Evolutionary conservation across 2,888 invertebrate genomes (phyloP).

Genomic region (Exephanes ischioxanthus): DNA sequence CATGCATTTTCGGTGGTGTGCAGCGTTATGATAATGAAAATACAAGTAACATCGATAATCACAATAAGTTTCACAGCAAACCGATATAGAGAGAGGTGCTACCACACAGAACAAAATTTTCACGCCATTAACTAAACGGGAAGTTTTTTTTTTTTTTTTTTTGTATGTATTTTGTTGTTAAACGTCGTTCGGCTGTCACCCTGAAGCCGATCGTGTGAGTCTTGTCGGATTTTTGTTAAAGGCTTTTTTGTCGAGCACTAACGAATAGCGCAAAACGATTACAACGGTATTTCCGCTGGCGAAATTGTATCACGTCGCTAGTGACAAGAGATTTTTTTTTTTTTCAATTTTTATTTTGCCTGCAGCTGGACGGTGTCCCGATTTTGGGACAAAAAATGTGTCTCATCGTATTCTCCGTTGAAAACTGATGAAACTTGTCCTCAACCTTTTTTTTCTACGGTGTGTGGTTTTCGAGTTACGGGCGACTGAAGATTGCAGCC

Average conservation of each 20-base stretch:
- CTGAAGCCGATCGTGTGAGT: slow-evolving; percentile 49
- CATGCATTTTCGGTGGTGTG: slow-evolving; percentile 78
- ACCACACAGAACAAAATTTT: slow-evolving; percentile 77
- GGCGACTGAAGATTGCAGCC: neutral
- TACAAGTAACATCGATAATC: slow-evolving; percentile 64
- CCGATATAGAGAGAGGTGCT: slow-evolving; percentile 77
- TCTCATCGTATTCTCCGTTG: neutral
- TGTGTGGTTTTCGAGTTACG: neutral
- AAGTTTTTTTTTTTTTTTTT: neutral
- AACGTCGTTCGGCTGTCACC: slow-evolving; percentile 66
- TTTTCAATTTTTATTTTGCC: neutral
- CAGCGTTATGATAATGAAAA: slow-evolving; percentile 73
- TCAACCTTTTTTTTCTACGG: neutral
- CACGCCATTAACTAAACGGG: slow-evolving; percentile 44
- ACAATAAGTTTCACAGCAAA: slow-evolving; percentile 78
- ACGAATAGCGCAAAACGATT: neutral
- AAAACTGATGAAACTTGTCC: neutral
- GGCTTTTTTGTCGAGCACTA: neutral
- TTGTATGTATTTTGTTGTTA: slow-evolving; percentile 15
- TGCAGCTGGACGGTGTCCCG: neutral
- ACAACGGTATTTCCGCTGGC: neutral
- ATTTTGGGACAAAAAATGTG: neutral
- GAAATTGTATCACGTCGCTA: slow-evolving; percentile 15
- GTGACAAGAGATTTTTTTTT: neutral
- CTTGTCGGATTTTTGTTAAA: neutral